Evolutionary conservation across 2,113 vertebrate genomes (phyloP).

Genomic region (Dasypus novemcinctus): DNA sequence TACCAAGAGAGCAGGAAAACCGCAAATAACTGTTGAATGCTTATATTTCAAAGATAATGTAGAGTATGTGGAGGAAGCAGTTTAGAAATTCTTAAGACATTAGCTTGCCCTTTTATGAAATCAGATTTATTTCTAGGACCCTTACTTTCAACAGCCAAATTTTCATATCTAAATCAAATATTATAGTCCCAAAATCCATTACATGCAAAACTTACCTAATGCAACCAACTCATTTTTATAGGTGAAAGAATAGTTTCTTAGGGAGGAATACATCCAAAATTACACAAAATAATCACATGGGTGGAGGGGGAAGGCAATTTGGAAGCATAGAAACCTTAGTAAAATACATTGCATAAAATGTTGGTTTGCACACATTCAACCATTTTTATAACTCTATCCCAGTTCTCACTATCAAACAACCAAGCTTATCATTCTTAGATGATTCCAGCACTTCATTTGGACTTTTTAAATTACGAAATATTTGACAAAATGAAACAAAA

Average conservation of each 20-base stretch:
- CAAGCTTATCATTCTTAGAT: background rate
- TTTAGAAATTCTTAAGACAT: background rate
- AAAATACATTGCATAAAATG: background rate
- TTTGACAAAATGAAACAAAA: background rate
- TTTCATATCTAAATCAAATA: background rate
- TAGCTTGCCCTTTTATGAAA: background rate
- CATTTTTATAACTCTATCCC: background rate
- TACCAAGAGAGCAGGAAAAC: background rate
- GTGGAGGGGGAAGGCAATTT: background rate
- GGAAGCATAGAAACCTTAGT: background rate
- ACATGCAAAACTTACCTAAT: background rate
- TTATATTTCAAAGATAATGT: slow-evolving; percentile 7
- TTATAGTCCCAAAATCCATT: background rate
- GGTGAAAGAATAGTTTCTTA: background rate
- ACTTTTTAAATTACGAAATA: slow-evolving; percentile 30
- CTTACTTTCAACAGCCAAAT: background rate
- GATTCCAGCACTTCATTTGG: background rate
- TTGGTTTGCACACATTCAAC: background rate
- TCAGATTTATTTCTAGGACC: background rate
- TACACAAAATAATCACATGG: background rate
- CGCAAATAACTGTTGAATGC: background rate
- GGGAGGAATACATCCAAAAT: background rate
- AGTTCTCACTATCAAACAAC: background rate
- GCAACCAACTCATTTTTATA: background rate
- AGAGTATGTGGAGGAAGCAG: background rate